Percentiles rank a stretch among this genome's conserved stretches.
phyloP scores from a whole-genome alignment of 2,797 vertebrate genomes.

The Serranus cabrilla region DNA sequence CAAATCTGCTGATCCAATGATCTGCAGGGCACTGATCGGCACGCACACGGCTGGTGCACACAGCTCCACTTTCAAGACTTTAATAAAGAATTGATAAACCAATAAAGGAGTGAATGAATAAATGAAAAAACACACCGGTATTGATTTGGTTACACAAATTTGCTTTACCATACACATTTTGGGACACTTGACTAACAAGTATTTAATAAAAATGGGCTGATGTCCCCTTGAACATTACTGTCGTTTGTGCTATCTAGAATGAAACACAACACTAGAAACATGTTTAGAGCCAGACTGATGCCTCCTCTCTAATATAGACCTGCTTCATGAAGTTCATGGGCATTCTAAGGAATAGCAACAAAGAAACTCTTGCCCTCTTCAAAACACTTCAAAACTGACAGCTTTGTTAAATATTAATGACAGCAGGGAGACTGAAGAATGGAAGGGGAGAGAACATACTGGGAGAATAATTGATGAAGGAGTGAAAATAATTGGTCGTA shows the following conservation, averaged over 20 bases:
- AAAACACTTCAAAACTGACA: constrained; percentile 66
- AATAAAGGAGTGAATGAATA: background rate
- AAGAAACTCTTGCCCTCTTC: constrained; percentile 40
- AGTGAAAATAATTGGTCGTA: constrained; percentile 59
- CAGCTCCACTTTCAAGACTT: constrained; percentile 13
- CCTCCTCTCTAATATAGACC: constrained; percentile 9
- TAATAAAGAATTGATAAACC: constrained; percentile 1
- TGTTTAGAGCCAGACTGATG: background rate
- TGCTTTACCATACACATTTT: background rate
- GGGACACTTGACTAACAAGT: background rate
- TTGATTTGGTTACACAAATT: background rate
- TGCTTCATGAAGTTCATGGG: constrained; percentile 16
- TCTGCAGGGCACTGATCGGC: constrained; percentile 25
- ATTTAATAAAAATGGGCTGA: background rate
- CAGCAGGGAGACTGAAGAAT: constrained; percentile 31
- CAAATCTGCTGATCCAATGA: constrained; percentile 68
- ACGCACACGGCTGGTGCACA: constrained; percentile 21
- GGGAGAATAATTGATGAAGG: constrained; percentile 58
- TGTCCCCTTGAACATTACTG: background rate
- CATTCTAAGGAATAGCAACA: constrained; percentile 22
- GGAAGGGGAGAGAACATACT: constrained; percentile 25
- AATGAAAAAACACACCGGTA: constrained; percentile 1
- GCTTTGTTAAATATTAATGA: constrained; percentile 66
- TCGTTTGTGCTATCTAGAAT: background rate
- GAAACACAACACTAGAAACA: background rate